These are phyloP conservation scores for Leptatherina wallacei DNA, from an alignment of 2,797 vertebrate species.

Conservation along the genomic window DNA sequence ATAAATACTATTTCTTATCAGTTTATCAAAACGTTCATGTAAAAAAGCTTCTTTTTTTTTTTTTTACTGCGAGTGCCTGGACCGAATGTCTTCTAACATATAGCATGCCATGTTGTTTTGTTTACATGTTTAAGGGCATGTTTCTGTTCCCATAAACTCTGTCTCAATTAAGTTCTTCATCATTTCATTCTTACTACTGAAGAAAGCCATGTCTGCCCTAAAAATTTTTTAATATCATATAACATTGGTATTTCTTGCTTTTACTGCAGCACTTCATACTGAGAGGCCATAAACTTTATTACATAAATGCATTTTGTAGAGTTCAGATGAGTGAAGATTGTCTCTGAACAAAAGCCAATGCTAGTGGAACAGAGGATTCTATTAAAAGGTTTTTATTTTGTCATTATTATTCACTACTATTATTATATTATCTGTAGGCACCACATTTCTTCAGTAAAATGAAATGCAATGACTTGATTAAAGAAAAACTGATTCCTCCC, in stretches of 20 bases:
- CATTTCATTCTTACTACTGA: conserved; percentile 24
- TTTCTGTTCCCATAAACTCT: conserved; percentile 47
- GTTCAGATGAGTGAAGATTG: conserved; percentile 11
- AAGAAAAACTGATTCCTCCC: conserved; percentile 30
- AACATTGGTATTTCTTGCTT: conserved; percentile 21
- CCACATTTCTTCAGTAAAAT: conserved; percentile 38
- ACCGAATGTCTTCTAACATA: conserved; percentile 14
- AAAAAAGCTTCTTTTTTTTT: conserved; percentile 1
- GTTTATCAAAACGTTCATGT: conserved; percentile 11
- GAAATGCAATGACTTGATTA: conserved; percentile 37
- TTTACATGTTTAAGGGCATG: conserved; percentile 23
- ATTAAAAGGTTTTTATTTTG: conserved; percentile 20
- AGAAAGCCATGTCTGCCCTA: conserved; percentile 9
- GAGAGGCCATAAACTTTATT: not conserved
- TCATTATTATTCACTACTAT: too few relatives aligned
- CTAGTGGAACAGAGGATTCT: conserved; percentile 18
- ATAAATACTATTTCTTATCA: not conserved
- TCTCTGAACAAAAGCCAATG: conserved; percentile 33
- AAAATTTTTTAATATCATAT: conserved; percentile 25
- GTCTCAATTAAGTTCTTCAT: conserved; percentile 23
- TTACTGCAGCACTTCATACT: conserved; percentile 19
- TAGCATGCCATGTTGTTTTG: conserved; percentile 4
- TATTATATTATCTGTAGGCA: conserved; percentile 10
- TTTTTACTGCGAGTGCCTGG: not conserved
- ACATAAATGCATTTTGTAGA: not conserved